phyloP scores from a whole-genome alignment of 1,140 invertebrate species.

The Charaxes varanes region DNA sequence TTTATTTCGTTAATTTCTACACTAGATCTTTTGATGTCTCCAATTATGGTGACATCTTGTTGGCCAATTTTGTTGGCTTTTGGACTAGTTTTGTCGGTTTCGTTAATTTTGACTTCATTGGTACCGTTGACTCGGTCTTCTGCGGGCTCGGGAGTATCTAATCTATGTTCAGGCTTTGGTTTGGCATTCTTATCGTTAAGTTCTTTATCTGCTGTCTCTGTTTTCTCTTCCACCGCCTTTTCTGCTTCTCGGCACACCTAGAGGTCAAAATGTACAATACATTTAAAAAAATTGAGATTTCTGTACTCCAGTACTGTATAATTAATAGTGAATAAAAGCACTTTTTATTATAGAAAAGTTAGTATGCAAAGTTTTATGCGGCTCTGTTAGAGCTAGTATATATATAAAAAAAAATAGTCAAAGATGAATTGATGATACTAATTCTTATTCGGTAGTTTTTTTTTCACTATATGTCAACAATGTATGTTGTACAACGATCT shows the following conservation, averaged over 20 bases:
- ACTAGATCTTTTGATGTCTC: constrained; percentile 15
- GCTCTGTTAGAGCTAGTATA: no score
- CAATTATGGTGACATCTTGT: constrained; percentile 26
- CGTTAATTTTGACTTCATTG: constrained; percentile 14
- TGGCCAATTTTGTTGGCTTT: constrained; percentile 23
- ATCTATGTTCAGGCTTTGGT: constrained; percentile 30
- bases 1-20: constrained; percentile 9
- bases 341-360: no score
- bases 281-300: no score
- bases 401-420: no score
- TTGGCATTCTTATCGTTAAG: constrained; percentile 29
- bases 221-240: constrained; percentile 52
- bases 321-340: constrained; percentile 3
- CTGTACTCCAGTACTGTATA: no score
- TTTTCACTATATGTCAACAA: no score
- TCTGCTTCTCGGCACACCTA: constrained; percentile 68
- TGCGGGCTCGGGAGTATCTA: constrained; percentile 7
- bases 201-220: constrained; percentile 32
- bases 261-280: not conserved
- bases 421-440: no score
- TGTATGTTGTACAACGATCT: no score
- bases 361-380: no score
- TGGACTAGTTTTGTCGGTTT: constrained; percentile 18
- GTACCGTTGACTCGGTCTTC: constrained; percentile 19
- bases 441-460: no score